Conservation (phyloP, 2,113 vertebrate genomes). For the Candoia aspera region DNA sequence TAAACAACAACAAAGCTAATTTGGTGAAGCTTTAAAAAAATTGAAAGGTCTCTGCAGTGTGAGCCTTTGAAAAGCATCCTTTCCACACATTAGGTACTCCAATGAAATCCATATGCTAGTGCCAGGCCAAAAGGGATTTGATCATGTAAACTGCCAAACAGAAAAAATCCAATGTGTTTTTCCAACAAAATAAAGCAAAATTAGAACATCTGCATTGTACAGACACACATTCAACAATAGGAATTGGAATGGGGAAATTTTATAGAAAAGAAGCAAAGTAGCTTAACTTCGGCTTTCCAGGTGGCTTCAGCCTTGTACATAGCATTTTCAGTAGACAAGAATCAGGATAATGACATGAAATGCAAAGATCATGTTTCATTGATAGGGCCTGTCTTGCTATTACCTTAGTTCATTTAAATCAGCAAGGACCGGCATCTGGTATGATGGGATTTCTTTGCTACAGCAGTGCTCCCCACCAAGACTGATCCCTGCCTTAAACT, state of each 20-base stretch:
- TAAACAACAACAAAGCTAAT: too few relatives aligned
- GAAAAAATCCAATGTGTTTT: neutral
- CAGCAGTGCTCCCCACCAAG: neutral
- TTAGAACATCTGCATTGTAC: neutral
- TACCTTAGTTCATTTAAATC: neutral
- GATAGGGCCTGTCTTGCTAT: neutral
- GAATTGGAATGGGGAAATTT: neutral
- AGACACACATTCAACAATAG: neutral
- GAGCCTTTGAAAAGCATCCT: neutral
- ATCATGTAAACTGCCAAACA: neutral
- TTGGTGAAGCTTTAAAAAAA: neutral
- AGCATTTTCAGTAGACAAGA: neutral
- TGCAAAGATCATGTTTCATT: neutral
- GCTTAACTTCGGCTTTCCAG: neutral
- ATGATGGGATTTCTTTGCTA: neutral
- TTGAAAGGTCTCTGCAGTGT: neutral
- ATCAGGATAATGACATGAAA: neutral
- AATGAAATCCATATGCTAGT: neutral
- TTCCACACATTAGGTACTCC: neutral
- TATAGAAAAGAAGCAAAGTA: neutral
- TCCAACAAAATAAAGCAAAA: neutral
- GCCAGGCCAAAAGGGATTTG: neutral
- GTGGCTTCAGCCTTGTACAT: neutral
- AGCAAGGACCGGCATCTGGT: neutral
- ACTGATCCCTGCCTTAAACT: neutral